Evolutionary conservation across 30 jellyfish, hydroid and myxozoan genomes (phyloP), one percentile per base, ranked within the genome.

Genomic region (Cassiopea andromeda): DNA sequence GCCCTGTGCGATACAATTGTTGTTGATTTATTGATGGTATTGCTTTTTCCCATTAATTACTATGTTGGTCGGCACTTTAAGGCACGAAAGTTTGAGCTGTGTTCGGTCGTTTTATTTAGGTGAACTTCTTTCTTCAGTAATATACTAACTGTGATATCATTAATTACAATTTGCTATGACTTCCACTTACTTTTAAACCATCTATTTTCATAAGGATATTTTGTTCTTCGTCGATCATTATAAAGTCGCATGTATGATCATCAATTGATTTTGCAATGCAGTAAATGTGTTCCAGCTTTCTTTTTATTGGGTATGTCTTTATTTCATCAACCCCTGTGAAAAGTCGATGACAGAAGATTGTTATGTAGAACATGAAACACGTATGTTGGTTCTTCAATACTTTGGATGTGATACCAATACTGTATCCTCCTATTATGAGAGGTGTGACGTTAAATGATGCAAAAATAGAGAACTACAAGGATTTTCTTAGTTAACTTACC

Each of bases 171-270:
- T 54, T 27, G 38, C 38, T 27, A 27, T 27, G 70, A 16, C 16
- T 59, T 59, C 70, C n/a, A 79, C 92, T 77, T 43, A 87, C 94
- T 67, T 70, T 43, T 61, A 87, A 68, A 7, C 89, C 76, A 10
- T 78, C 18, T 43, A 87, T 77, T 44, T 77, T n/a, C 78, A 87
- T 77, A 48, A 87, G 18, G 4, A 78, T 70, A 48, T 87, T 46
- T 19, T 83, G 76, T 2, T 77, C 18, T 7, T 87, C 87, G 43
- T 87, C 94, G 79, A 78, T 68, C 81, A 87, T 50, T 44, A 43
- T 44, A 0, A 79, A 59, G 13, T 76, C 84, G 64, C 82, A 85
- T 10, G 73, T 5, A 1, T 66, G 60, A 5, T 68, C 50, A 14
- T 27, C 48, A n/a, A 17, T 64, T 38, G 71, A 46, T 80, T 44